Conservation (phyloP, 2,888 invertebrate genomes). For the Thymelicus sylvestris region DNA sequence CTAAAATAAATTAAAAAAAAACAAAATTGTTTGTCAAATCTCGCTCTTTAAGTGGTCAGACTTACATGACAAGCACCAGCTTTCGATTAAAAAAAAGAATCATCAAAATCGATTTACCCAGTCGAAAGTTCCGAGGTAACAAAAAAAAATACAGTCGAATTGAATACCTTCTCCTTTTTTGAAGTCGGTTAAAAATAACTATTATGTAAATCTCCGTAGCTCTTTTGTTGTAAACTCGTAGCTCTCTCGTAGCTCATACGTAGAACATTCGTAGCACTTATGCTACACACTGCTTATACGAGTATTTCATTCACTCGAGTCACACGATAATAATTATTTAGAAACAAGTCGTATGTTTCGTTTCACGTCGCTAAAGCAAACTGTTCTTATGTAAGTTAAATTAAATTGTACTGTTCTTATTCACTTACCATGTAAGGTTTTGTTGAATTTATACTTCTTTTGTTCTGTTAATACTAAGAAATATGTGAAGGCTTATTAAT, state of each 20-base stretch:
- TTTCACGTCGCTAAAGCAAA: not conserved
- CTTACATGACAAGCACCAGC: too few relatives aligned
- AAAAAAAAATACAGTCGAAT: too few relatives aligned
- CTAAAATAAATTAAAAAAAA: too few relatives aligned
- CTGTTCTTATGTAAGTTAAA: not conserved
- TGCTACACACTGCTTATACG: constrained; percentile 5
- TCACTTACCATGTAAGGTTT: not conserved
- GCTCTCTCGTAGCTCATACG: not conserved
- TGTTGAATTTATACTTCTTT: too few relatives aligned
- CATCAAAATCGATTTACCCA: too few relatives aligned
- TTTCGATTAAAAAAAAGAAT: too few relatives aligned
- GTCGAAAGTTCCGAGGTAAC: too few relatives aligned
- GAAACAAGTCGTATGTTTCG: not conserved
- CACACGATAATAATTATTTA: constrained; percentile 13
- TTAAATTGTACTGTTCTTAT: not conserved
- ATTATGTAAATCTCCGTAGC: not conserved
- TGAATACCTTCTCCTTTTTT: too few relatives aligned
- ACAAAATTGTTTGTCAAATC: too few relatives aligned
- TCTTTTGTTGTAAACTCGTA: not conserved
- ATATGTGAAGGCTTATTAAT: too few relatives aligned
- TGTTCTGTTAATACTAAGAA: too few relatives aligned
- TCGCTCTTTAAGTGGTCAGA: too few relatives aligned
- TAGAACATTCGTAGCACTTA: not conserved
- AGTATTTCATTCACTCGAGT: not conserved
- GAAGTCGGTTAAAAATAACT: not conserved